phyloP scores from a whole-genome alignment of 2,888 invertebrate species.

The Coenonympha arcania region DNA sequence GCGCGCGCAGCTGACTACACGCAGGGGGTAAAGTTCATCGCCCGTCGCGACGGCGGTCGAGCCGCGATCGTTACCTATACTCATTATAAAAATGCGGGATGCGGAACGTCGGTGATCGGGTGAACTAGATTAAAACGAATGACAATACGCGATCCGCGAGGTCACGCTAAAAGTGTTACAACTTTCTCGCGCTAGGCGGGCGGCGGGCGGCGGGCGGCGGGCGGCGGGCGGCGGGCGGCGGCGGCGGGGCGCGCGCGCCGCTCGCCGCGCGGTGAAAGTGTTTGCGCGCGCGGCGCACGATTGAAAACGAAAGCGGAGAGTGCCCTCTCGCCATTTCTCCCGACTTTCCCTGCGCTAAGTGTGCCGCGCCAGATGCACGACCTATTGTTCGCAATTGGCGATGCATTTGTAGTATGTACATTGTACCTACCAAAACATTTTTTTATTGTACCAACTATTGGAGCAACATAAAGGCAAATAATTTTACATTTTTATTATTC shows the following conservation, averaged over 20 bases:
- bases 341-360: constrained; percentile 70
- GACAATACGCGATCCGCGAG: constrained; percentile 69
- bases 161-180: constrained; percentile 72
- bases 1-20: constrained; percentile 68
- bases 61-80: no score
- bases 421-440: not conserved
- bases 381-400: constrained; percentile 55
- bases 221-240: constrained; percentile 51
- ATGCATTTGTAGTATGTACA: constrained; percentile 31
- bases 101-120: constrained; percentile 47
- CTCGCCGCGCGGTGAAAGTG: constrained; percentile 69
- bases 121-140: constrained; percentile 67
- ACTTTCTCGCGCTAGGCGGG: constrained; percentile 66
- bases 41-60: constrained; percentile 55
- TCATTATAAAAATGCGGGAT: constrained; percentile 40
- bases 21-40: constrained; percentile 70
- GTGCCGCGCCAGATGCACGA: constrained; percentile 66
- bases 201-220: constrained; percentile 55
- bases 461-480: no score
- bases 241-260: constrained; percentile 60
- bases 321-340: constrained; percentile 74
- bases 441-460: not conserved
- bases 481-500: no score
- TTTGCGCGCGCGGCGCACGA: constrained; percentile 58
- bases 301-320: constrained; percentile 74